Evolutionary conservation across 1,140 invertebrate species (phyloP).

Genomic region (Listronotus bonariensis): DNA sequence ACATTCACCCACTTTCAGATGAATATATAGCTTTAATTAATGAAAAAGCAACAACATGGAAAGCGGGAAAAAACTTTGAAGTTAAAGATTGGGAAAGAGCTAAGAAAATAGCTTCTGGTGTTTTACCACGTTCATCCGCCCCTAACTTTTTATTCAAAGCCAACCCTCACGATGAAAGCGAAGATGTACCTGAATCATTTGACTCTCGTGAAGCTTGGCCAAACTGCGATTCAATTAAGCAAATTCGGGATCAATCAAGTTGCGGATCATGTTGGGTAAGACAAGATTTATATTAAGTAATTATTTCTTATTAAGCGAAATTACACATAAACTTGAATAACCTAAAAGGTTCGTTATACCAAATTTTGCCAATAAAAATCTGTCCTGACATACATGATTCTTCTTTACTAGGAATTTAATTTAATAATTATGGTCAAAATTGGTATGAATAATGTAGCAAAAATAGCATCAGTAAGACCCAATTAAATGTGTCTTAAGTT

Average conservation of each 20-base stretch:
- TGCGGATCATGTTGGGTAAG: constrained; percentile 42
- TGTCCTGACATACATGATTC: no score
- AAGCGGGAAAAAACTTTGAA: constrained; percentile 20
- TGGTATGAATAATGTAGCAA: no score
- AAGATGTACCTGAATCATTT: constrained; percentile 34
- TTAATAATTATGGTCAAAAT: no score
- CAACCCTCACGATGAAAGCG: neutral
- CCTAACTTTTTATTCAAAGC: neutral
- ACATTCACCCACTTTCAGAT: constrained; percentile 20
- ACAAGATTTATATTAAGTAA: no score
- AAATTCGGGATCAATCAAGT: constrained; percentile 36
- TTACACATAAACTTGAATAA: no score
- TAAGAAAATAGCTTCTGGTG: constrained; percentile 20
- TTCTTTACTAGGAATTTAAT: no score
- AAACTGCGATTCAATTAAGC: constrained; percentile 21
- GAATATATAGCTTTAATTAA: constrained; percentile 25
- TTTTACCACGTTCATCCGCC: neutral
- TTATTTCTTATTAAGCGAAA: no score
- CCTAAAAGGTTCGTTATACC: no score
- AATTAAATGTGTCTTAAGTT: no score
- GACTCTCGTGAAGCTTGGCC: constrained; percentile 38
- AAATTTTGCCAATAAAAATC: no score
- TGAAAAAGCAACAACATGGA: constrained; percentile 21
- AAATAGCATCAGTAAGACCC: no score
- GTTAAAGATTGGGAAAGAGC: constrained; percentile 10